Conservation (phyloP, 2,888 invertebrate species). For the Leptinotarsa rubiginosa region DNA sequence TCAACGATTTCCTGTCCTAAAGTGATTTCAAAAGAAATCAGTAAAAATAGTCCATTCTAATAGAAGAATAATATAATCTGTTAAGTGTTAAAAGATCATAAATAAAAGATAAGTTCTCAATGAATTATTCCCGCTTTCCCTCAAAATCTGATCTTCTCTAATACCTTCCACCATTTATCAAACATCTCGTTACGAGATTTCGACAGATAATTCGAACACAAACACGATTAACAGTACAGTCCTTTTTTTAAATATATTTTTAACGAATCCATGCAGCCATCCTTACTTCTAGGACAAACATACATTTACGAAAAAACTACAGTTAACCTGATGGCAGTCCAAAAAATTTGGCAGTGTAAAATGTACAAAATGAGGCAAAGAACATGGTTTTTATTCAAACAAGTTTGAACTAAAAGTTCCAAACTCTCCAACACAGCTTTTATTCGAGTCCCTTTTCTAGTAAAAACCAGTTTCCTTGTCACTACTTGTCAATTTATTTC, state of each 20-base stretch:
- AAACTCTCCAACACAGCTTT: not conserved
- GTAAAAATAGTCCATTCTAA: constrained; percentile 39
- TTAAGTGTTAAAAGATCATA: constrained; percentile 24
- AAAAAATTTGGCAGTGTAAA: constrained; percentile 65
- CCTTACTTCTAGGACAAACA: constrained; percentile 47
- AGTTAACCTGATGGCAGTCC: constrained; percentile 62
- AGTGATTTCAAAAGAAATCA: constrained; percentile 50
- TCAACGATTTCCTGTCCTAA: constrained; percentile 37
- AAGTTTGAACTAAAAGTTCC: not conserved
- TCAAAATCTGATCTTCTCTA: constrained; percentile 22
- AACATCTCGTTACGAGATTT: constrained; percentile 20
- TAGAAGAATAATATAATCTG: constrained; percentile 39
- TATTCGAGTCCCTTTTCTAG: not conserved
- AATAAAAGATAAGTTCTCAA: constrained; percentile 23
- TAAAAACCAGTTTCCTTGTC: constrained; percentile 26
- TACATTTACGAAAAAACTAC: constrained; percentile 56
- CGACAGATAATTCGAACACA: constrained; percentile 27
- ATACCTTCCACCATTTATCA: constrained; percentile 31
- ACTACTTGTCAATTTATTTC: constrained; percentile 29
- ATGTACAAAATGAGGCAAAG: constrained; percentile 31
- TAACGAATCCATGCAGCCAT: constrained; percentile 57
- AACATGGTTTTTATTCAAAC: constrained; percentile 24
- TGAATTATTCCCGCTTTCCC: constrained; percentile 25
- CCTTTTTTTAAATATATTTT: constrained; percentile 39
- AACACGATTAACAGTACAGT: constrained; percentile 37